These are phyloP conservation scores for Lagopus muta DNA, from an alignment of 2,113 vertebrate genomes.

Conservation along the genomic window DNA sequence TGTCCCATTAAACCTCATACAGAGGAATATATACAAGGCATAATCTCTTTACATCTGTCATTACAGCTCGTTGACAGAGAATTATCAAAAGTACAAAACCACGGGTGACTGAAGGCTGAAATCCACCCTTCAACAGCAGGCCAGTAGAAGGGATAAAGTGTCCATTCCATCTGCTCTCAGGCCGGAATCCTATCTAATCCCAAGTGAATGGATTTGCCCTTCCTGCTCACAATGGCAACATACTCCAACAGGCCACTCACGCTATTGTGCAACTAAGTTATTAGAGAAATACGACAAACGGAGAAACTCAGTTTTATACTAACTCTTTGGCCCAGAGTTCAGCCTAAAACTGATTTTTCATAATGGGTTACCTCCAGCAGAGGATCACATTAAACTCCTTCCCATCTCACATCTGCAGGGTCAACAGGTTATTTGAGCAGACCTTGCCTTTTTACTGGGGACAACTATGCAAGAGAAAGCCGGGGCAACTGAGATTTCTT, in stretches of 20 bases:
- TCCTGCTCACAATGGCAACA: neutral
- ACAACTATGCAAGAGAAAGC: neutral
- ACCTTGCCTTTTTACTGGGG: neutral
- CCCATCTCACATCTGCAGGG: neutral
- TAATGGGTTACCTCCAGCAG: neutral
- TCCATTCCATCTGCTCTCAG: neutral
- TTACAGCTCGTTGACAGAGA: neutral
- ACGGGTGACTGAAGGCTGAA: neutral
- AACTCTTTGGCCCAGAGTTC: fast-evolving
- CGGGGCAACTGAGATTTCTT: neutral
- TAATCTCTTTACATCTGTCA: neutral
- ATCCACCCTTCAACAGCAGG: neutral
- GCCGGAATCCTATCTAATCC: neutral
- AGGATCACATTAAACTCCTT: neutral
- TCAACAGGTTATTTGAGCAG: neutral
- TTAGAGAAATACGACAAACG: neutral
- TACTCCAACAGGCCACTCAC: neutral
- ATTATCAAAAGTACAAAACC: neutral
- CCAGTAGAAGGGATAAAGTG: neutral
- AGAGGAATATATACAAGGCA: neutral
- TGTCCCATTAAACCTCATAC: fast-evolving
- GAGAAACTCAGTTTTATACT: fast-evolving
- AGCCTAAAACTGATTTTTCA: fast-evolving
- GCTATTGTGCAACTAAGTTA: neutral
- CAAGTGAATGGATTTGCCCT: neutral